These are phyloP conservation scores for Cnemophilus loriae DNA, from an alignment of 2,113 vertebrate genomes.

Conservation along the genomic window DNA sequence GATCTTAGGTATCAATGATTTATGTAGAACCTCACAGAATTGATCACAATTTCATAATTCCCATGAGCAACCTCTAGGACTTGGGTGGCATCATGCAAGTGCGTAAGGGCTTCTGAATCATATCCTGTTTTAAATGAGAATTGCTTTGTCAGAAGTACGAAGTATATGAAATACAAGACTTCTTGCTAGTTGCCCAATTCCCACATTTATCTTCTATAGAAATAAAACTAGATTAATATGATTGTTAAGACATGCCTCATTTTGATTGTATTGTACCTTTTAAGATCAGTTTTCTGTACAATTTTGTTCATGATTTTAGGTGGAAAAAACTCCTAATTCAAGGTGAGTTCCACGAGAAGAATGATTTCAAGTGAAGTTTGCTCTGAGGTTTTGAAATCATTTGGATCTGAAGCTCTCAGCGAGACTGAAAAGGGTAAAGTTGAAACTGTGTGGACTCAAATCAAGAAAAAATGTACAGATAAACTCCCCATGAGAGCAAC, in stretches of 20 bases:
- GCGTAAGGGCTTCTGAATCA: neutral
- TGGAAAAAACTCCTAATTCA: neutral
- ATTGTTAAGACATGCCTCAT: neutral
- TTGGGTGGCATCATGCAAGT: neutral
- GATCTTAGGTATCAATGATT: neutral
- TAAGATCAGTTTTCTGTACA: neutral
- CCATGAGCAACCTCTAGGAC: neutral
- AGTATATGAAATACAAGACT: neutral
- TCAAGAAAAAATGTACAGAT: constrained; percentile 12
- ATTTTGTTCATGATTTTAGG: neutral
- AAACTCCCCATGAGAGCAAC: neutral
- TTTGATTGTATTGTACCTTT: neutral
- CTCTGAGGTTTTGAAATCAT: neutral
- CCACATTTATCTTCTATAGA: neutral
- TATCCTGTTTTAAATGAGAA: neutral
- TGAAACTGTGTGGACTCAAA: constrained; percentile 24
- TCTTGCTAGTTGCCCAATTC: neutral
- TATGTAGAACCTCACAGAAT: neutral
- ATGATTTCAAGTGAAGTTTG: neutral
- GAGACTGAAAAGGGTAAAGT: constrained; percentile 28
- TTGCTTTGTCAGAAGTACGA: neutral
- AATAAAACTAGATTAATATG: neutral
- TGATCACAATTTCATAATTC: neutral
- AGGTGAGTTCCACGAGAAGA: neutral
- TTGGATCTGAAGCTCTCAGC: neutral